Conservation (phyloP, 2,888 invertebrate species). For the Odontocolon sp. region DNA sequence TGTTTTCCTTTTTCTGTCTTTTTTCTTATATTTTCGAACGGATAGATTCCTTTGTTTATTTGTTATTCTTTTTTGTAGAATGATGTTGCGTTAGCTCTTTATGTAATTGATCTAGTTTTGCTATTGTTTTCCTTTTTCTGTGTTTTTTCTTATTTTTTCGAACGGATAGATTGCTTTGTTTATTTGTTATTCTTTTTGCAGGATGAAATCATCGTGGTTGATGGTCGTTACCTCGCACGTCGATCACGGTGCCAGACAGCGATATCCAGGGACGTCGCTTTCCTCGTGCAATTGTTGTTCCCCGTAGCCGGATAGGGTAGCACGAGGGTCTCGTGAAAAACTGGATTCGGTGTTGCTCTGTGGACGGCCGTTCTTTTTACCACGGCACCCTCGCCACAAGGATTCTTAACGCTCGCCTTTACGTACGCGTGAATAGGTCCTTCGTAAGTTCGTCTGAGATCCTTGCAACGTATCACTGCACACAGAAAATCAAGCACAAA, state of each 20-base stretch:
- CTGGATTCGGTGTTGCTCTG: constrained; percentile 89
- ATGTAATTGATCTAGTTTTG: background rate
- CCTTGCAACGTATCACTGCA: constrained; percentile 89
- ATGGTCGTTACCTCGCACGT: constrained; percentile 87
- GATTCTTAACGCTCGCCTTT: constrained; percentile 84
- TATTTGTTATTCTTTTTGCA: background rate
- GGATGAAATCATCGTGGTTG: background rate
- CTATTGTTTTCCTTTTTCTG: background rate
- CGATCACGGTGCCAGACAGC: constrained; percentile 95
- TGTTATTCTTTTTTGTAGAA: background rate
- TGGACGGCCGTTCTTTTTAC: constrained; percentile 92
- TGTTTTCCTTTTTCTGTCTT: background rate
- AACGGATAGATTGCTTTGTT: no score
- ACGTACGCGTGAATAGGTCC: constrained; percentile 91
- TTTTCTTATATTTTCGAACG: no score
- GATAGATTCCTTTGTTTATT: background rate
- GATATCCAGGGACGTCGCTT: constrained; percentile 86
- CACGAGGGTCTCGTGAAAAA: constrained; percentile 90
- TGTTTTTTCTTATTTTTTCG: no score
- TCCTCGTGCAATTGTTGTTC: constrained; percentile 78
- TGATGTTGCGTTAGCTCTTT: constrained; percentile 1
- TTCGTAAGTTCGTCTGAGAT: constrained; percentile 86
- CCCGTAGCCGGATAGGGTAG: constrained; percentile 84
- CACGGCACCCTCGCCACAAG: constrained; percentile 82
- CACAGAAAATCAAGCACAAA: constrained; percentile 3